Percentiles rank a stretch among this genome's conserved stretches.
These are phyloP conservation scores for Nothocercus julius DNA, from an alignment of 2,113 vertebrate species.

Conservation along the genomic window DNA sequence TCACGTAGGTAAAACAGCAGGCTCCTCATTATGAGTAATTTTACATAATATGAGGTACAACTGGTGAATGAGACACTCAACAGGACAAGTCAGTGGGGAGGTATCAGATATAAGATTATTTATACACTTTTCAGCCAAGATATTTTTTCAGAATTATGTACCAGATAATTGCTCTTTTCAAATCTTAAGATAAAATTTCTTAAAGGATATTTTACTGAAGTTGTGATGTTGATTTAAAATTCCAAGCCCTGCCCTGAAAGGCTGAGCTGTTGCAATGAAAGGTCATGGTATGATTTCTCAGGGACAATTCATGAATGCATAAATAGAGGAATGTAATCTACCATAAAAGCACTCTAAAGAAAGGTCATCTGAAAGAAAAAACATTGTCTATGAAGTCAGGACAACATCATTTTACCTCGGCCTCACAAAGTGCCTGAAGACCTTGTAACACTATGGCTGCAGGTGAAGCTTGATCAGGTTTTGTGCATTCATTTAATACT, in stretches of 20 bases:
- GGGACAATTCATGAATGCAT: not conserved
- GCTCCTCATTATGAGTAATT: not conserved
- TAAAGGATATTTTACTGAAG: not conserved
- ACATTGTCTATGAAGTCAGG: not conserved
- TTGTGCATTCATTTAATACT: constrained; percentile 85
- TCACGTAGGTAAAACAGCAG: not conserved
- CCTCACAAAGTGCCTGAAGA: constrained; percentile 89
- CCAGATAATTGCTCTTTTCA: not conserved
- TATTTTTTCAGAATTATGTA: not conserved
- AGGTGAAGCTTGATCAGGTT: constrained; percentile 87
- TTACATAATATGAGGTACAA: not conserved
- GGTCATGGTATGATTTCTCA: not conserved
- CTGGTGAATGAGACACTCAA: not conserved
- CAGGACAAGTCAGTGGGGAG: not conserved
- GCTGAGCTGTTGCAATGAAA: not conserved
- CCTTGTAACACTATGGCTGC: constrained; percentile 90
- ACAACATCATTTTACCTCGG: constrained; percentile 83
- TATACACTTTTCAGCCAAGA: not conserved
- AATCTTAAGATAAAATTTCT: not conserved
- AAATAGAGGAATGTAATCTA: not conserved
- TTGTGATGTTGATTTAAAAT: not conserved
- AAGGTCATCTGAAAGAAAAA: not conserved
- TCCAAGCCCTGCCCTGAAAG: not conserved
- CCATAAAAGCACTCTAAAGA: not conserved
- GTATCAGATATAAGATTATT: not conserved